Conservation (phyloP, 1,140 invertebrate species). For the Chrysomallon squamiferum region DNA sequence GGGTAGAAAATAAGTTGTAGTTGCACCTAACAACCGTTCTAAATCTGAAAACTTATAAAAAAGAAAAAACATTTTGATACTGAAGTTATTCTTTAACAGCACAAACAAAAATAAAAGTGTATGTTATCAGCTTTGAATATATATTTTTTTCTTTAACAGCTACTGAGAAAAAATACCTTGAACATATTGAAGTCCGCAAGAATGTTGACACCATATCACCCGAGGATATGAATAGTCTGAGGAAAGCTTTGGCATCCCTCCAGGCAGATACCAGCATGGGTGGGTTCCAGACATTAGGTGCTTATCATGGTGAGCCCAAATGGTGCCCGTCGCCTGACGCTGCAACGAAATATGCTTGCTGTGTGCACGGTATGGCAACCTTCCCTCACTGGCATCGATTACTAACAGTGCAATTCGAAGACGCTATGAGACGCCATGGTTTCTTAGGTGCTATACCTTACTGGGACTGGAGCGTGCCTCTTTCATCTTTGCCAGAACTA, state of each 20-base stretch:
- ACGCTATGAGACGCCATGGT: conserved; percentile 13
- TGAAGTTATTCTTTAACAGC: neutral
- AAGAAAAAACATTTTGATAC: neutral
- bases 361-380: conserved; percentile 22
- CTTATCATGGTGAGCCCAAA: conserved; percentile 14
- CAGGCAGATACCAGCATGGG: conserved; percentile 13
- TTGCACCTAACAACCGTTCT: neutral
- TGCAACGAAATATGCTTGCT: conserved; percentile 17
- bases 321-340: conserved; percentile 17
- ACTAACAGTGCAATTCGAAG: conserved; percentile 21
- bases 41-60: neutral
- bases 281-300: conserved; percentile 16
- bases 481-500: conserved; percentile 14
- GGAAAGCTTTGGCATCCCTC: conserved; percentile 13
- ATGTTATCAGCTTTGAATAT: neutral
- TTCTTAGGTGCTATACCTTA: conserved; percentile 19
- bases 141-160: neutral
- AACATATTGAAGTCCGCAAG: conserved; percentile 7
- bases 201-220: conserved; percentile 14
- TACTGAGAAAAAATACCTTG: neutral
- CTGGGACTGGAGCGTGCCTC: conserved; percentile 27
- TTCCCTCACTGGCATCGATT: conserved; percentile 36
- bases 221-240: conserved; percentile 14
- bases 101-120: neutral
- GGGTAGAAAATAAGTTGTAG: no score